phyloP scores from a whole-genome alignment of 2,797 vertebrate species.

The Pseudochirops cupreus region DNA sequence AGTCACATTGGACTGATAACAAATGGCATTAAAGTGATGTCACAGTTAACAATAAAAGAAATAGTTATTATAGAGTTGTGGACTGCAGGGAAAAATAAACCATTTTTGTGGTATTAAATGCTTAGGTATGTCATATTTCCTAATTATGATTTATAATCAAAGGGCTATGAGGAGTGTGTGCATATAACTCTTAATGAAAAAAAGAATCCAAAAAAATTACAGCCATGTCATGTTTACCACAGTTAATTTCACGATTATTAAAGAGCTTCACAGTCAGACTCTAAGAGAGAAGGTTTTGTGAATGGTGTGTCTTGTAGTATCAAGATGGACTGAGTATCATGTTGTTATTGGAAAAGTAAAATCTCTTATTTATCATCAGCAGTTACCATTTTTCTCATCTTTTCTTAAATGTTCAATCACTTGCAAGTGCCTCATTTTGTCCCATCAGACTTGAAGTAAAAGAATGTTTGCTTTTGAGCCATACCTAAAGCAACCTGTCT shows the following conservation, averaged over 20 bases:
- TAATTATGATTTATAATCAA: constrained; percentile 66
- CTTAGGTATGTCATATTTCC: constrained; percentile 61
- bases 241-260: constrained; percentile 61
- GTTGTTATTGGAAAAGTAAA: constrained; percentile 38
- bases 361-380: constrained; percentile 36
- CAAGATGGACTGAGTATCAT: background rate
- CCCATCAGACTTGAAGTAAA: background rate
- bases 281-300: constrained; percentile 36
- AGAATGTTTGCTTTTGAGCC: background rate
- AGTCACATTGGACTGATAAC: constrained; percentile 84
- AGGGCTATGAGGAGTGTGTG: constrained; percentile 49
- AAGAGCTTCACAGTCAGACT: constrained; percentile 79
- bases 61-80: constrained; percentile 67
- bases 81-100: constrained; percentile 62
- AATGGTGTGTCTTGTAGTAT: constrained; percentile 40
- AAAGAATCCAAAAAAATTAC: constrained; percentile 48
- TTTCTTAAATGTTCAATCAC: background rate
- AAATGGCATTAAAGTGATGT: constrained; percentile 77
- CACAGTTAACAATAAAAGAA: constrained; percentile 79
- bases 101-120: constrained; percentile 70
- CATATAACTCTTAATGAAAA: constrained; percentile 48
- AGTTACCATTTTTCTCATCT: background rate
- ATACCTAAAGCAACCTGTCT: background rate
- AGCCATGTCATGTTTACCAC: constrained; percentile 68
- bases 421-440: background rate